Conservation (phyloP, 2,113 vertebrate species). For the Zeus faber region DNA sequence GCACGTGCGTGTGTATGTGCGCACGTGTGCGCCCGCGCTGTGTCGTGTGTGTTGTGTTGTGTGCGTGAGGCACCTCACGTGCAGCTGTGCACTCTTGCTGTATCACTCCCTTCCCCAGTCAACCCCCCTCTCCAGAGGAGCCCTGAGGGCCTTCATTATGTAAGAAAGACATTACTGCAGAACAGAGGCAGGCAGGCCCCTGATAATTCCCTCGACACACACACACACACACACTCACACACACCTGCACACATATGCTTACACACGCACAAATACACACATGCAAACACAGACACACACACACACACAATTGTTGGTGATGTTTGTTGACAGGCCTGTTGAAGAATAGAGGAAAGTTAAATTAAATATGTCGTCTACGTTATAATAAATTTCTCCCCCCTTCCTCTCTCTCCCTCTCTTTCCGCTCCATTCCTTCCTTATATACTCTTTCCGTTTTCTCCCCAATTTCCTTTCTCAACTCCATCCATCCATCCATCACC, state of each 20-base stretch:
- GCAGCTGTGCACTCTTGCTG: conserved; percentile 60
- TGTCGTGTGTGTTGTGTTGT: no score
- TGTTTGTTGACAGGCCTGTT: conserved; percentile 23
- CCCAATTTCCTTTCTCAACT: neutral
- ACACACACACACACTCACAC: conserved; percentile 7
- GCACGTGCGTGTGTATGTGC: conserved; percentile 1
- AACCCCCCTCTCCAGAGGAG: conserved; percentile 52
- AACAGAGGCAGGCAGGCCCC: conserved; percentile 50
- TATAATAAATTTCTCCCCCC: neutral
- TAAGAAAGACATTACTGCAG: conserved; percentile 72
- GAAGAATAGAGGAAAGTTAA: conserved; percentile 26
- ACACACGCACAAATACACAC: conserved; percentile 5
- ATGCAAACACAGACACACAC: conserved; percentile 1
- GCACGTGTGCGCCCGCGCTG: conserved; percentile 7
- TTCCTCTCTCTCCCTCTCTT: neutral
- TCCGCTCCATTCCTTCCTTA: neutral
- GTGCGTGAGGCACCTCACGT: conserved; percentile 46
- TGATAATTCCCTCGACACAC: conserved; percentile 31
- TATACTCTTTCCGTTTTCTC: neutral
- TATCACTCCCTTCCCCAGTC: conserved; percentile 60
- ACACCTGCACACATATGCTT: conserved; percentile 1
- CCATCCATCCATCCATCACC: neutral
- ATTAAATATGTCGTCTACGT: conserved; percentile 22
- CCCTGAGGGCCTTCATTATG: conserved; percentile 72
- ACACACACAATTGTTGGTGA: conserved; percentile 18